Evolutionary conservation across 1,140 invertebrate genomes (phyloP), one percentile per base, ranked within the genome.

Genomic region (Venturia canescens): DNA sequence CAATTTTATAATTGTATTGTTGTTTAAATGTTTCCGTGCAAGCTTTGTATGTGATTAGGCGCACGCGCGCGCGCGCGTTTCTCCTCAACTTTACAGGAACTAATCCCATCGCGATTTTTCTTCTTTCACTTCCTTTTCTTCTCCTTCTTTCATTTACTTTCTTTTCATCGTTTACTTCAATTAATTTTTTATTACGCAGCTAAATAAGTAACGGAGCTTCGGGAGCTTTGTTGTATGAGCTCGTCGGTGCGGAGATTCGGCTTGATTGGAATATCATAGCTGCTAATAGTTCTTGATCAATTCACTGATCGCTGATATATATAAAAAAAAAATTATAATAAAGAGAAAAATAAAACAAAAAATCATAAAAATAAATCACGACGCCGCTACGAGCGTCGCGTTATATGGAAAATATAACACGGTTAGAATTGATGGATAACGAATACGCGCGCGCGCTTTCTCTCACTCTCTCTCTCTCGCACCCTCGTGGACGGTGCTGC

Each of bases 241-340:
- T 63, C 57, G 11, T 1, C 57, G 57, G n/a, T n/a, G 57, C 50
- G 50, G 50, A 53, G 50, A 53, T 53, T 53, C 50, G 11, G n/a
- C 3, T 53, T 63, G n/a, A 63, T 63, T 63, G n/a, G 57, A 63
- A 63, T 63, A 63, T 63, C 57, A 21, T 71, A 71, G 31, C 69
- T 71, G 69, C 69, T 38, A 71, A 31, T 48, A 71, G 69, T 71
- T 16, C 7, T 48, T 27, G 44, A 71, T 71, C 69, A 71, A 48
- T 71, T 71, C 44, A 38, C 44, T 71, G 69, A 38, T 71, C 69
- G 18, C 44, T 31, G 15, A 38, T 71, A 21, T 71, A n/a, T 48
- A 15, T n/a, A 71, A 7, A 29, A 71, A 71, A 63, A 63, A 63
- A 63, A 26, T n/a, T n/a, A n/a, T n/a, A n/a, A n/a, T n/a, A n/a